These are phyloP conservation scores for Chondrosia reniformis DNA, from an alignment of 37 sponge, comb jelly and placozoan genomes.

Conservation along the genomic window DNA sequence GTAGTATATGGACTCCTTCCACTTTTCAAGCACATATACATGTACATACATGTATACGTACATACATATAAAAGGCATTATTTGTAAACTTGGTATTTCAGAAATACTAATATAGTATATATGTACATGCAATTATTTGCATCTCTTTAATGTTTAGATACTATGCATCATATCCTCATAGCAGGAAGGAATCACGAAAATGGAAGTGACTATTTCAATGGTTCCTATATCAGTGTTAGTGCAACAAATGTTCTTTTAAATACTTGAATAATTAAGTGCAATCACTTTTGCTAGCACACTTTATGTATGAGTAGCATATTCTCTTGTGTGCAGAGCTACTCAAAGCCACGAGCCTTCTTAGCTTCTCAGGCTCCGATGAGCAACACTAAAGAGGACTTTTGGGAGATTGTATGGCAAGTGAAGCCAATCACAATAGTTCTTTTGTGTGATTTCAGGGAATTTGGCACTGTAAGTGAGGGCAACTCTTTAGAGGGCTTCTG, in stretches of 20 bases:
- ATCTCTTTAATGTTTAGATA: not conserved
- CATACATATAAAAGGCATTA: no score
- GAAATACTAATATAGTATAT: no score
- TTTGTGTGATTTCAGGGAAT: not conserved
- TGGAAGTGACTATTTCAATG: conserved; percentile 6
- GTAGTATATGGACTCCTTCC: no score
- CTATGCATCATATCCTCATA: not conserved
- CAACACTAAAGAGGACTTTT: not conserved
- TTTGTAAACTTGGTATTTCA: no score
- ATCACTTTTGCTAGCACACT: not conserved
- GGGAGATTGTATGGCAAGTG: conserved; percentile 17
- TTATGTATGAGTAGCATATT: not conserved
- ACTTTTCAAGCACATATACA: no score
- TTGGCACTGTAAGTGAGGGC: no score
- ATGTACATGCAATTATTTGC: no score
- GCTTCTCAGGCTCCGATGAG: conserved; percentile 15
- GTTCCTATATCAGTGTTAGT: not conserved
- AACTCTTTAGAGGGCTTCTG: no score
- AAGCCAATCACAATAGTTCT: not conserved
- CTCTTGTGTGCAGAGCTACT: conserved; percentile 8
- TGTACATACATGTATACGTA: no score
- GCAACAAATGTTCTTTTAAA: not conserved
- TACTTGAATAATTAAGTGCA: not conserved
- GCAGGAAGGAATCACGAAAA: not conserved
- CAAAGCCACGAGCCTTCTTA: not conserved